Conservation (phyloP, 2,113 vertebrate genomes). For the Galbula dea region DNA sequence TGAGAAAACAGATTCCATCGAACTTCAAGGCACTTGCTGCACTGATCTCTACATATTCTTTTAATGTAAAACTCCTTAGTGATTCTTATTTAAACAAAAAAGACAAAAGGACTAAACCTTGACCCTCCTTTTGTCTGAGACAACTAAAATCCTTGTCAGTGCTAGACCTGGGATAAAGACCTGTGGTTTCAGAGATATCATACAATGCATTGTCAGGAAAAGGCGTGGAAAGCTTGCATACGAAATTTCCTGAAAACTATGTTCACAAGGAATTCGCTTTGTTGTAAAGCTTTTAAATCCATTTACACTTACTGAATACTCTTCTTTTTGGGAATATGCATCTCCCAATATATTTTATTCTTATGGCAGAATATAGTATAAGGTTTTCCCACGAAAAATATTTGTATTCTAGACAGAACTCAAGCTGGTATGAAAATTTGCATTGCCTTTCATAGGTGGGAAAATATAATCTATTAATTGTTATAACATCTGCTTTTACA, state of each 20-base stretch:
- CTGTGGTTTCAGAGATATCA: background rate
- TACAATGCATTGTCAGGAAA: conserved; percentile 69
- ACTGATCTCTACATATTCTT: background rate
- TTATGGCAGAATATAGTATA: background rate
- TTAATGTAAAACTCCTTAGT: background rate
- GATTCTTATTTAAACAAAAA: background rate
- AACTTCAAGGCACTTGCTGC: background rate
- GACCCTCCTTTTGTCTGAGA: background rate
- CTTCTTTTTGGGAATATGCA: background rate
- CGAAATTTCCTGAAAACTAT: conserved; percentile 67
- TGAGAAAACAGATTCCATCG: background rate
- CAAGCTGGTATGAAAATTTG: background rate
- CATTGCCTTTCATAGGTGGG: background rate
- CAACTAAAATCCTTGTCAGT: conserved; percentile 12
- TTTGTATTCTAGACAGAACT: background rate
- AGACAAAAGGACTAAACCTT: background rate
- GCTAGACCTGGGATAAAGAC: background rate
- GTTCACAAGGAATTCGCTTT: conserved; percentile 69
- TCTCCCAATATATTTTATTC: background rate
- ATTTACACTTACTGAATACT: background rate
- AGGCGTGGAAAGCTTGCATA: conserved; percentile 59
- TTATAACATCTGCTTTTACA: conserved; percentile 15
- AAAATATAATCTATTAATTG: background rate
- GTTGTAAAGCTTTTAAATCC: conserved; percentile 9
- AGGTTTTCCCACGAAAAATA: background rate